Evolutionary conservation across 2,113 vertebrate genomes (phyloP).

Genomic region (Colius striatus): DNA sequence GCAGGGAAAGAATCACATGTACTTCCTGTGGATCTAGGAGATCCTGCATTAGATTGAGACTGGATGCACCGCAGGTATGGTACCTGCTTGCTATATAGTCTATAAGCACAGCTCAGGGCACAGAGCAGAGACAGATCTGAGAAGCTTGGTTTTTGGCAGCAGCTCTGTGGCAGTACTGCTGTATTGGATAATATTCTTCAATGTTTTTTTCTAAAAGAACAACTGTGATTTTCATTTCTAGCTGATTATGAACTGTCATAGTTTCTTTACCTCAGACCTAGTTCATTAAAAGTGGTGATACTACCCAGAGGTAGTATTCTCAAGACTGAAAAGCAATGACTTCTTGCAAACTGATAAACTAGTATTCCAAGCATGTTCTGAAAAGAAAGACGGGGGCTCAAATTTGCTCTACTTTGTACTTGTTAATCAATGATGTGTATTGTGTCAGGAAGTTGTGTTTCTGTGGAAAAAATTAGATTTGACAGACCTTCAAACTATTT

Average conservation of each 20-base stretch:
- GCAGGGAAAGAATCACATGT: neutral
- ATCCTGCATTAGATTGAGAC: neutral
- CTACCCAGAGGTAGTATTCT: neutral
- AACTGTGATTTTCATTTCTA: neutral
- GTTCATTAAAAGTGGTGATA: neutral
- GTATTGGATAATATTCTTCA: neutral
- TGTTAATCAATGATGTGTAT: neutral
- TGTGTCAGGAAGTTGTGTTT: neutral
- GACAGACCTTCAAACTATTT: neutral
- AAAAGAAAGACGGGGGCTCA: neutral
- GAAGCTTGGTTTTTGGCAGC: neutral
- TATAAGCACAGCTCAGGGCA: neutral
- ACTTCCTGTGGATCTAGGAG: neutral
- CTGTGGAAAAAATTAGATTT: neutral
- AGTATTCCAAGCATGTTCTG: neutral
- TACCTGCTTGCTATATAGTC: neutral
- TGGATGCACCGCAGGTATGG: neutral
- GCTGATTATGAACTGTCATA: neutral
- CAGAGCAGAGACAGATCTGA: rapidly evolving
- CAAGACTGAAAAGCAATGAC: neutral
- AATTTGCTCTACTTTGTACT: neutral
- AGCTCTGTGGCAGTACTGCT: neutral
- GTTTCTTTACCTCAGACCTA: neutral
- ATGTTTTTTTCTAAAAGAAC: neutral
- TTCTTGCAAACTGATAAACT: neutral